These are phyloP conservation scores for Bombus waltoni DNA, from an alignment of 1,140 invertebrate species.

Conservation along the genomic window DNA sequence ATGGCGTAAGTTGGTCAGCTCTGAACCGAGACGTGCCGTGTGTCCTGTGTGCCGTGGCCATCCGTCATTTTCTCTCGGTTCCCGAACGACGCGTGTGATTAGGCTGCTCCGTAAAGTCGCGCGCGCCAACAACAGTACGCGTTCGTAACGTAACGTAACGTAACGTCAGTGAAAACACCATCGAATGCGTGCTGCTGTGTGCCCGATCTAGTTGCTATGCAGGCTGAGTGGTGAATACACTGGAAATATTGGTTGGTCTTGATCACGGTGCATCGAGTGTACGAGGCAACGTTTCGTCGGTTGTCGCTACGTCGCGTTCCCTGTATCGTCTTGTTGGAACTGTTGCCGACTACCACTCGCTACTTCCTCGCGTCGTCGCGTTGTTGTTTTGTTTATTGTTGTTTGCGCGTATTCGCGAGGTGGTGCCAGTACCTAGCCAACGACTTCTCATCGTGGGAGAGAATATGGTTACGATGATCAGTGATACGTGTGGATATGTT, in stretches of 20 bases:
- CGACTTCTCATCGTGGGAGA: constrained; percentile 45
- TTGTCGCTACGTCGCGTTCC: not conserved
- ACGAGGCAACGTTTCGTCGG: not conserved
- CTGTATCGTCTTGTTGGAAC: not conserved
- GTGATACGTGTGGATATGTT: constrained; percentile 80
- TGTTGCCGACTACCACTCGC: constrained; percentile 39
- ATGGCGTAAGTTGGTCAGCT: constrained; percentile 56
- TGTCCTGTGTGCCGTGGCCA: constrained; percentile 11
- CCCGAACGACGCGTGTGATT: constrained; percentile 11
- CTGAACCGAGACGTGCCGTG: constrained; percentile 15
- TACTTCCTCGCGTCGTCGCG: constrained; percentile 12
- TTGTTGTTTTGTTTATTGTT: constrained; percentile 59
- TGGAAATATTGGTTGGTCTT: constrained; percentile 1
- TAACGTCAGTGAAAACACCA: constrained; percentile 39
- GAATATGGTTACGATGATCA: constrained; percentile 80
- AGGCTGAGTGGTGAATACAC: constrained; percentile 26
- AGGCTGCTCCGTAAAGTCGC: constrained; percentile 22
- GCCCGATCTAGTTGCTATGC: constrained; percentile 18
- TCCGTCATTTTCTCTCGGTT: constrained; percentile 7
- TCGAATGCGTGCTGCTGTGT: constrained; percentile 39
- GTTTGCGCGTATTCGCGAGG: constrained; percentile 51
- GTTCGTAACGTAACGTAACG: constrained; percentile 45
- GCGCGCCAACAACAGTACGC: constrained; percentile 54
- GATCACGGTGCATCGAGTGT: constrained; percentile 8
- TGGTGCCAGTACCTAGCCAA: constrained; percentile 54